Conservation (phyloP, 2,113 vertebrate species). For the Mustela lutreola region DNA sequence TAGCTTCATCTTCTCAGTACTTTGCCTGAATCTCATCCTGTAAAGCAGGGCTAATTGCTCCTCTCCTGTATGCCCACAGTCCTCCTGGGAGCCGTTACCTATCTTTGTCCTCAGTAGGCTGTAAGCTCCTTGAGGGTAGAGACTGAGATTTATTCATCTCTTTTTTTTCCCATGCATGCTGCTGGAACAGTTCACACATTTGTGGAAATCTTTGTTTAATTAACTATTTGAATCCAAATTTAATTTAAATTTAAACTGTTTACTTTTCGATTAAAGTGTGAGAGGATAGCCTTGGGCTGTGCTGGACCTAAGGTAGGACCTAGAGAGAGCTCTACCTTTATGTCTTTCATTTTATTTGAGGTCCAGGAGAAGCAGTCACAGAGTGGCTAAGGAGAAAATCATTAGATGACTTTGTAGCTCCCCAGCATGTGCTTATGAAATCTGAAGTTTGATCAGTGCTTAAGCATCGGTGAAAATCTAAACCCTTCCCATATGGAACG, state of each 20-base stretch:
- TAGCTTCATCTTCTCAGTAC: not conserved
- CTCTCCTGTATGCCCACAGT: not conserved
- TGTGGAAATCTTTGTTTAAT: slow-evolving; percentile 41
- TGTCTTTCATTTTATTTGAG: slow-evolving; percentile 54
- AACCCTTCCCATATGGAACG: slow-evolving; percentile 75
- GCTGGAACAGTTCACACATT: slow-evolving; percentile 18
- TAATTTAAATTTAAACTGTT: not conserved
- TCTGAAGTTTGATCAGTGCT: slow-evolving; percentile 71
- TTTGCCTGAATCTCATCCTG: not conserved
- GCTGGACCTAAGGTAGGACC: not conserved
- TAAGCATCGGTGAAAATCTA: slow-evolving; percentile 71
- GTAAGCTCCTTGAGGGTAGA: not conserved
- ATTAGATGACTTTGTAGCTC: slow-evolving; percentile 56
- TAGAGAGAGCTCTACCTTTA: not conserved
- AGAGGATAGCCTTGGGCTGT: not conserved
- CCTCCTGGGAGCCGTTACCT: not conserved
- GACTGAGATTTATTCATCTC: not conserved
- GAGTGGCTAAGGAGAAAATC: not conserved
- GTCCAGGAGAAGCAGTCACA: slow-evolving; percentile 12
- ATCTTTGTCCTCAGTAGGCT: not conserved
- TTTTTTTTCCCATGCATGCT: slow-evolving; percentile 30
- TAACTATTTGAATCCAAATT: slow-evolving; percentile 60
- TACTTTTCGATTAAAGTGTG: slow-evolving; percentile 11
- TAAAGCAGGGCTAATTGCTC: not conserved
- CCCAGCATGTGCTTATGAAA: slow-evolving; percentile 40